Conservation (phyloP, 1,140 invertebrate genomes). For the Anastatus disparis region DNA sequence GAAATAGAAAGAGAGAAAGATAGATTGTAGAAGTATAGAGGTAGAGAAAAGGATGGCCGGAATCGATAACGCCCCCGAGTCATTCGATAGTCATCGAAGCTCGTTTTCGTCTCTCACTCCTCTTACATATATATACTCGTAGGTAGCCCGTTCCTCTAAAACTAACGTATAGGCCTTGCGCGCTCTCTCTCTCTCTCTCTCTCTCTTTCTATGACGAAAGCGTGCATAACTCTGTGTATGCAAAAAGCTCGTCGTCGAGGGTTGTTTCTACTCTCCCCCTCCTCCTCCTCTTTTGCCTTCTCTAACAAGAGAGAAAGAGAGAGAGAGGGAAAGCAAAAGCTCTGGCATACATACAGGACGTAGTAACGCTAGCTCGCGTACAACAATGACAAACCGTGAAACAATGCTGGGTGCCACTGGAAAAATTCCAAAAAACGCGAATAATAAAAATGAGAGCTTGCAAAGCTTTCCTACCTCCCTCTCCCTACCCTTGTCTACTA, state of each 20-base stretch:
- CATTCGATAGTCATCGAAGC: constrained; percentile 62
- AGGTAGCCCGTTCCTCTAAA: too few relatives aligned
- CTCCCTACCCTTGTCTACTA: constrained; percentile 28
- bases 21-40: constrained; percentile 8
- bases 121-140: constrained; percentile 31
- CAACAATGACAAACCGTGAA: constrained; percentile 67
- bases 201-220: constrained; percentile 17
- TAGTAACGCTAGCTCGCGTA: constrained; percentile 51
- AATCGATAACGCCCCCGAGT: constrained; percentile 65
- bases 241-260: constrained; percentile 37
- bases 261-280: constrained; percentile 31
- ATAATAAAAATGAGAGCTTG: constrained; percentile 65
- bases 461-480: constrained; percentile 27
- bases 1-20: too few relatives aligned
- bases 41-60: constrained; percentile 47
- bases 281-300: too few relatives aligned
- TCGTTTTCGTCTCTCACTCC: constrained; percentile 38
- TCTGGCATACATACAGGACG: constrained; percentile 47
- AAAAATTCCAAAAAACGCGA: constrained; percentile 68
- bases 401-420: constrained; percentile 66
- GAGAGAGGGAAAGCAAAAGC: too few relatives aligned
- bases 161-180: too few relatives aligned
- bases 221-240: constrained; percentile 10
- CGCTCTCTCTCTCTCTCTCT: constrained; percentile 4
- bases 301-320: too few relatives aligned